Base-by-base conservation (phyloP, 2,888 invertebrate species). In the Ophioninae sp. region DNA sequence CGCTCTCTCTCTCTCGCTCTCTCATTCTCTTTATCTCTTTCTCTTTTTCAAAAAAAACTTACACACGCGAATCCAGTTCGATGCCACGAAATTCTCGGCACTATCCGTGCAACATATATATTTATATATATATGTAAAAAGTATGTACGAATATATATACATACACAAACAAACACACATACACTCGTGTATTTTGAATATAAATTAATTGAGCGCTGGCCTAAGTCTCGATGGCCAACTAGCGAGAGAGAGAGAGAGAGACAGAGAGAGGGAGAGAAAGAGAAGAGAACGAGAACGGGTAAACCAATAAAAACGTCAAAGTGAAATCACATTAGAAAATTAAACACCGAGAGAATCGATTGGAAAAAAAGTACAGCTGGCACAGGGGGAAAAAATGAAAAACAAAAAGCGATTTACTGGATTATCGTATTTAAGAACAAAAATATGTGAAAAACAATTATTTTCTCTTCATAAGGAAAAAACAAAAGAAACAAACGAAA, bases 141-240 rank as follows among this genome's bases (percentile, higher is more conserved):
- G 30, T 30, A 30, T 30, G 30, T 30, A 30, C 30, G 30, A 30
- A 30, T 50, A 50, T 17, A 50, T 17, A 50, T 3, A 50, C 50
- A 50, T 6, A 44, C 13, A 8, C 44, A 44, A 7, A 44, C 44
- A 44, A 44, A 44, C n/a, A 50, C 50, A 20, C 57, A 70, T 17
- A 37, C 37, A 64, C 85, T 86, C 84, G 79, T 88, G 87, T 90
- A 89, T 89, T 91, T 91, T 89, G 87, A 90, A 88, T 89, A 89
- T 87, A 85, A 89, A 89, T 89, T 86, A 86, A 86, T 83, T 79
- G 62, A 81, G 81, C 57, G 89, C 84, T 88, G 91, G 90, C 90
- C 90, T 90, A 89, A 88, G 82, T 86, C 84, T 83, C 78, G 82
- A 65, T 85, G 82, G 69, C 87, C 87, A 87, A 61, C 84, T 79